Evolutionary conservation across 2,113 vertebrate species (phyloP), one percentile per base, ranked within the genome.

Genomic region (Takifugu flavidus): DNA sequence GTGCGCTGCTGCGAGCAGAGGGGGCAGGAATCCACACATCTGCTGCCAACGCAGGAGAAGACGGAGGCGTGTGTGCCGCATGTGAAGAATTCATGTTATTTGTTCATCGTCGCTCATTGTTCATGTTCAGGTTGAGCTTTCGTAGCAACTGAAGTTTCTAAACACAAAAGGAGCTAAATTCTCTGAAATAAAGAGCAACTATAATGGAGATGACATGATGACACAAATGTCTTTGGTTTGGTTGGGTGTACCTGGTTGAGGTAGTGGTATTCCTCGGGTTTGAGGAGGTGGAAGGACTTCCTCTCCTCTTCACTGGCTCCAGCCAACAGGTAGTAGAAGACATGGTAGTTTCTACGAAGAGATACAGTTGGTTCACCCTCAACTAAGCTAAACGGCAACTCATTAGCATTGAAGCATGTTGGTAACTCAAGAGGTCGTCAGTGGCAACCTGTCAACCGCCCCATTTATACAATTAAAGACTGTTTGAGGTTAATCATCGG

Each of bases 291-390:
- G 79, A 98, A 98, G 1, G 92, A 83, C 74, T 90, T 91, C 82
- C 92, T 93, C 83, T 98, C 96, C 29, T 96, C 95, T 70, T 98
- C 95, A 53, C 91, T 96, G 26, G 94, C 93, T 88, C 96, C 96
- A 42, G 95, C 95, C 90, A 98, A 86, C 49, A 98, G 93, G 89
- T 98, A 98, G 89, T 98, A 98, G 84, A 98, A 98, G 39, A 98
- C 96, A 68, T 98, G 96, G 86, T 98, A 98, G 91, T 98, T 98
- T 90, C 96, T 98, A 3, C 15, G 64, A 25, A 60, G 6, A 67
- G 59, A 58, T 44, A 73, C 49, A 60, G 25, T 20, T 20, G 20
- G 20, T 20, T 20, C 20, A 20, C 20, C 20, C 20, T 20, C 1
- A 20, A 20, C 20, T 20, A 20, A 20, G 20, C 20, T 20, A 20